Percentiles rank a stretch among this genome's conserved stretches.
Conservation (phyloP, 2,797 vertebrate genomes). For the Fratercula arctica region DNA sequence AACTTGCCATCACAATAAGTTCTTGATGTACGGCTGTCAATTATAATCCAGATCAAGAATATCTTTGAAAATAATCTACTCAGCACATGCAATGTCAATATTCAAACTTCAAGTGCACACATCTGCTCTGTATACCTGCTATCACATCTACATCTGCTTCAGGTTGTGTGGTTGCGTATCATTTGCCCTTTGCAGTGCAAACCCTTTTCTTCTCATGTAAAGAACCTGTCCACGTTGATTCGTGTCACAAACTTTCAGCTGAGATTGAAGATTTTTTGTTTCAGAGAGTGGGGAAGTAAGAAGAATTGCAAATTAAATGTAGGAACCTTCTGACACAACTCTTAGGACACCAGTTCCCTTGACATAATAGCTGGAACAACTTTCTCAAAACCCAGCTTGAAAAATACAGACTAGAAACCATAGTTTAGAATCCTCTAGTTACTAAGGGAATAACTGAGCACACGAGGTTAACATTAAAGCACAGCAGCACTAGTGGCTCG, state of each 20-base stretch:
- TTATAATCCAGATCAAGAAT: not conserved
- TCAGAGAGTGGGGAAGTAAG: not conserved
- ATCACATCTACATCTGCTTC: not conserved
- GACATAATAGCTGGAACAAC: not conserved
- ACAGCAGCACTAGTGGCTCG: not conserved
- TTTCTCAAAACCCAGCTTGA: not conserved
- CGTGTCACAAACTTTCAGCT: not conserved
- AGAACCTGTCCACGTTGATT: not conserved
- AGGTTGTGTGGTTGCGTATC: not conserved
- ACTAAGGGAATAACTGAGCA: not conserved
- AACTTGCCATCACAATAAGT: not conserved
- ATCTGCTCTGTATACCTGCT: not conserved
- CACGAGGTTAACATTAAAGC: not conserved
- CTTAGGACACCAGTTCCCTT: not conserved
- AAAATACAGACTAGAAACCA: not conserved
- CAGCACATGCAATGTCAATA: not conserved
- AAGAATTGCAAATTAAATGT: not conserved
- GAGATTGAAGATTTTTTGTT: not conserved
- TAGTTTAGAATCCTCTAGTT: not conserved
- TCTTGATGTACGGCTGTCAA: not conserved
- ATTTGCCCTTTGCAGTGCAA: constrained; percentile 14
- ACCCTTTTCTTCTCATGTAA: not conserved
- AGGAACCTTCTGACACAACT: not conserved
- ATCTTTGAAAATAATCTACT: not conserved
- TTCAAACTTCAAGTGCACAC: not conserved